phyloP scores from a whole-genome alignment of 1,140 invertebrate species.

The Cydia strobilella region DNA sequence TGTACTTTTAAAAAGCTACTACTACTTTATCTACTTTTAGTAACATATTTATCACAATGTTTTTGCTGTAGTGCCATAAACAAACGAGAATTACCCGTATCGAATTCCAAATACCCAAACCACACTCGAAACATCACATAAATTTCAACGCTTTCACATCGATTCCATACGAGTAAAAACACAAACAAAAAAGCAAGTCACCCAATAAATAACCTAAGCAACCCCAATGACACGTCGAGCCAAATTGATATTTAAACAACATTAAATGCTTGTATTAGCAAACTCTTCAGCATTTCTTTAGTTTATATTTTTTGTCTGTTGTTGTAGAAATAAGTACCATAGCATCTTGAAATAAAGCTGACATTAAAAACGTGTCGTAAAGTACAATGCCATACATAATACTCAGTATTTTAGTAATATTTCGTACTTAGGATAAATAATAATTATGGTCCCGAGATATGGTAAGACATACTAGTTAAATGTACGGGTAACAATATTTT shows the following conservation, averaged over 20 bases:
- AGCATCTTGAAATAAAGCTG: background rate
- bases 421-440: too few relatives aligned
- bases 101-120: background rate
- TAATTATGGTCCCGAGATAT: too few relatives aligned
- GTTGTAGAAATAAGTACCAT: background rate
- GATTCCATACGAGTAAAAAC: slow-evolving; percentile 8
- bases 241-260: slow-evolving; percentile 31
- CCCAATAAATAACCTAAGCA: slow-evolving; percentile 13
- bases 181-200: background rate
- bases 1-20: too few relatives aligned
- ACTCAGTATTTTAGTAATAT: too few relatives aligned
- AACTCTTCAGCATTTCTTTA: slow-evolving; percentile 15
- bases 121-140: slow-evolving; percentile 15
- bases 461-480: too few relatives aligned
- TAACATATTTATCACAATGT: too few relatives aligned
- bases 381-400: background rate
- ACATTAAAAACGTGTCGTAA: background rate
- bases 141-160: slow-evolving; percentile 3
- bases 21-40: too few relatives aligned
- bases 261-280: slow-evolving; percentile 2
- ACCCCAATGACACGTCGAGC: slow-evolving; percentile 8
- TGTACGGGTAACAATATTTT: too few relatives aligned
- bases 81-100: background rate
- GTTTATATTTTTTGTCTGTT: background rate
- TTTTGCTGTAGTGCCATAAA: background rate